Conservation (phyloP, 1,140 invertebrate species). For the Lasioglossum albipes region DNA sequence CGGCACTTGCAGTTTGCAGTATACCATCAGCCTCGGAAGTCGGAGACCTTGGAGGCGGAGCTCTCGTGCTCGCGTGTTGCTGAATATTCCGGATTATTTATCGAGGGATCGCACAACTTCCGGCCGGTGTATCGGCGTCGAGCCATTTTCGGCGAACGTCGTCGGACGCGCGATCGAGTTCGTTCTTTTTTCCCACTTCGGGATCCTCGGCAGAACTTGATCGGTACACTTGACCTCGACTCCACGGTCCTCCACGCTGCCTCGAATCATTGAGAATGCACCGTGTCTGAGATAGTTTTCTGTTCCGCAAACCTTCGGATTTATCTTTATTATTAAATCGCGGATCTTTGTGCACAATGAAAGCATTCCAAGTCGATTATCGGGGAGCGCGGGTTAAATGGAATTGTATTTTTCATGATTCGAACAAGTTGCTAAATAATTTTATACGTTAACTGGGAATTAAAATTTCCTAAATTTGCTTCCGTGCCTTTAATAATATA, state of each 20-base stretch:
- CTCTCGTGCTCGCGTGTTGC: not conserved
- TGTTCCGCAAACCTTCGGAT: not conserved
- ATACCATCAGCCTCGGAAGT: slow-evolving; percentile 12
- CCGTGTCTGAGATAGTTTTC: not conserved
- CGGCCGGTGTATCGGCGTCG: not conserved
- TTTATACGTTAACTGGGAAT: too few species aligned
- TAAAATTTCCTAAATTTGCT: too few species aligned
- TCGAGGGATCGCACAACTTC: slow-evolving; percentile 18
- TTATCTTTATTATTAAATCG: too few species aligned
- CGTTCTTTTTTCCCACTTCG: not conserved
- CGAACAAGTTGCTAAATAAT: too few species aligned
- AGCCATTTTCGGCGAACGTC: slow-evolving; percentile 17
- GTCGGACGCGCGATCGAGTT: not conserved
- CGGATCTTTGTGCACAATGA: too few species aligned
- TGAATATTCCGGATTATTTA: slow-evolving; percentile 15
- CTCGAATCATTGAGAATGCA: not conserved
- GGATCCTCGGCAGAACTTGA: not conserved
- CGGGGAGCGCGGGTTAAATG: too few species aligned
- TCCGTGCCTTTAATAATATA: too few species aligned
- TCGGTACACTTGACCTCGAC: not conserved
- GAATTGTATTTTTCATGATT: too few species aligned
- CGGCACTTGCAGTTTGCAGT: not conserved
- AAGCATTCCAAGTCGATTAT: too few species aligned
- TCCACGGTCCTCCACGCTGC: not conserved
- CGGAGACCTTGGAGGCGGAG: not conserved